A percentile compares a stretch with the other conserved stretches of the same genome.
Evolutionary conservation across 2,113 vertebrate genomes (phyloP).

Genomic region (Noctilio leporinus): DNA sequence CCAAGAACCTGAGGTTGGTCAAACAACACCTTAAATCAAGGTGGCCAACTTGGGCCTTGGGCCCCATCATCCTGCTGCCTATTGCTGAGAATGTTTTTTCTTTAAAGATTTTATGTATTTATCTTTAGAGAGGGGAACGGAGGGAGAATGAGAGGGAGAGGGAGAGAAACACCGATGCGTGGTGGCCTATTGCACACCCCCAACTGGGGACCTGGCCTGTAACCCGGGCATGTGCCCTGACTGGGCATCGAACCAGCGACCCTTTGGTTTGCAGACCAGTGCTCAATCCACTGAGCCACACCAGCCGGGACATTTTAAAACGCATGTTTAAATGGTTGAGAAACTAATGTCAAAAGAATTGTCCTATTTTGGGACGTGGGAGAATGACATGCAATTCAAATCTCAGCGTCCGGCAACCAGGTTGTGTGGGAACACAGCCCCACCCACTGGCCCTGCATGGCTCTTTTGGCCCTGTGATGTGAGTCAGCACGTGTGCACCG

Average conservation of each 20-base stretch:
- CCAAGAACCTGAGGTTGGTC: neutral
- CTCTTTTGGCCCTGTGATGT: rapidly evolving
- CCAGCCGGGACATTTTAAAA: no score
- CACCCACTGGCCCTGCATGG: rapidly evolving
- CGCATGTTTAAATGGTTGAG: neutral
- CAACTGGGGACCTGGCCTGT: no score
- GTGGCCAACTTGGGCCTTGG: neutral
- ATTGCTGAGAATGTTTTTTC: neutral
- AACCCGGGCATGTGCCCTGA: no score
- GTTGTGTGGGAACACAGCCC: rapidly evolving
- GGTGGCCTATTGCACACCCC: no score
- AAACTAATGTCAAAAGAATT: neutral
- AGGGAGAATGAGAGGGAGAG: no score
- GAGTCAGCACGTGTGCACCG: rapidly evolving
- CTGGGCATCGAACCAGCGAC: no score
- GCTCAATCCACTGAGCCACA: no score
- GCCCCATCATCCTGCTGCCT: neutral
- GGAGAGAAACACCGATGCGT: no score
- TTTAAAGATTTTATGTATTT: no score
- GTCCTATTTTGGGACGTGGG: neutral
- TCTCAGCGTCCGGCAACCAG: neutral
- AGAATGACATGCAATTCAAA: neutral
- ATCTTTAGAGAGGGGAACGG: no score
- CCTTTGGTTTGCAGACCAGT: no score
- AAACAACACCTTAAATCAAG: neutral